Percentiles rank a stretch among this genome's conserved stretches.
These are phyloP conservation scores for Dicyrtoma fusca DNA, from an alignment of 2,888 invertebrate genomes.

Conservation along the genomic window DNA sequence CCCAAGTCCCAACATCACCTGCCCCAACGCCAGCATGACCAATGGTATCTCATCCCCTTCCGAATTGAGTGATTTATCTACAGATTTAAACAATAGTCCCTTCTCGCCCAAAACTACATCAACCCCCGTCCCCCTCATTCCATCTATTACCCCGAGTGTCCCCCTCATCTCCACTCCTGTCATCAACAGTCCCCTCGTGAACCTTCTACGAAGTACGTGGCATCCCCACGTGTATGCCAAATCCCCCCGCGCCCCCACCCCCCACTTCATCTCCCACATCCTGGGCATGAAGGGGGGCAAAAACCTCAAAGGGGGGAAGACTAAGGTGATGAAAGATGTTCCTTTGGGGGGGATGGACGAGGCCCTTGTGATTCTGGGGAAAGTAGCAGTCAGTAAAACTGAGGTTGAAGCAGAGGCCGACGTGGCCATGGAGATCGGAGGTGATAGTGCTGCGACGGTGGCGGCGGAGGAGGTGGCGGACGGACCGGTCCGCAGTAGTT, in stretches of 20 bases:
- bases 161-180: neutral
- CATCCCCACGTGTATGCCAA: constrained; percentile 87
- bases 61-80: constrained; percentile 45
- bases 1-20: constrained; percentile 15
- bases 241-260: constrained; percentile 79
- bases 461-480: neutral
- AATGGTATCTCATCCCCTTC: constrained; percentile 39
- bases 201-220: constrained; percentile 65
- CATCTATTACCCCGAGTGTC: constrained; percentile 11
- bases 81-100: constrained; percentile 39
- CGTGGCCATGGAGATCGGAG: no score
- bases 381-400: constrained; percentile 3
- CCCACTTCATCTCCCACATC: constrained; percentile 86
- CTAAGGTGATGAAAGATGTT: constrained; percentile 37
- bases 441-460: no score
- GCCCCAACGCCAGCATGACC: constrained; percentile 28
- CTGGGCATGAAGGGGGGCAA: constrained; percentile 65
- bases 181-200: constrained; percentile 31
- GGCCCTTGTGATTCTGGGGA: neutral
- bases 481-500: no score
- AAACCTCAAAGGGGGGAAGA: constrained; percentile 59
- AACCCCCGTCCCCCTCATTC: neutral
- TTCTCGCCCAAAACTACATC: constrained; percentile 32
- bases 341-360: neutral
- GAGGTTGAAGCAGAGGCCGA: neutral